phyloP scores from a whole-genome alignment of 2,888 invertebrate species.

The Tricholauxania praeusta region DNA sequence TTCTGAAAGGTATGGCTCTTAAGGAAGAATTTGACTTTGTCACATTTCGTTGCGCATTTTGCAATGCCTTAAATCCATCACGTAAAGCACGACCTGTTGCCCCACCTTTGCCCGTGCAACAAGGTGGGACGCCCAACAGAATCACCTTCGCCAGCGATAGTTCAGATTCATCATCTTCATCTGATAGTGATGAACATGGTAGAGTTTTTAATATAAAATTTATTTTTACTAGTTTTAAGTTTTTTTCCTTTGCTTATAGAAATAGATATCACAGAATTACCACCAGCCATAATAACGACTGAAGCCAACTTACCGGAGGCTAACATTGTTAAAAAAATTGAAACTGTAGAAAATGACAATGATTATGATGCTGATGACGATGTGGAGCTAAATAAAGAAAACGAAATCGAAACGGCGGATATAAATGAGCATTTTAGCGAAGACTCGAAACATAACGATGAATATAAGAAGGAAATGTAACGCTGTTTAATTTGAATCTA shows the following conservation, averaged over 20 bases:
- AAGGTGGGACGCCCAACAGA: slow-evolving; percentile 19
- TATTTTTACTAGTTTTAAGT: not conserved
- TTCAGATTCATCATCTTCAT: slow-evolving; percentile 51
- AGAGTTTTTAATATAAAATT: not conserved
- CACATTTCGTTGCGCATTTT: slow-evolving; percentile 93
- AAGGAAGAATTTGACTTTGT: slow-evolving; percentile 79
- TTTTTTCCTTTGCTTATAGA: slow-evolving; percentile 2
- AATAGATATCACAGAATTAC: slow-evolving; percentile 22
- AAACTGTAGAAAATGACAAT: not conserved
- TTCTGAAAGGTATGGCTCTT: slow-evolving; percentile 76
- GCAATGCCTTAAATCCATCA: slow-evolving; percentile 88
- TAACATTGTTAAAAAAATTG: slow-evolving; percentile 7
- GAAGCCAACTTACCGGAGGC: slow-evolving; percentile 32
- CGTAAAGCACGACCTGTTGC: slow-evolving; percentile 86
- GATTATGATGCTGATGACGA: slow-evolving; percentile 14
- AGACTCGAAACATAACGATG: slow-evolving; percentile 12
- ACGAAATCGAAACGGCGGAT: not conserved
- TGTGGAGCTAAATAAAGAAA: slow-evolving; percentile 1
- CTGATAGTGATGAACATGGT: slow-evolving; percentile 52
- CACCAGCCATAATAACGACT: slow-evolving; percentile 11
- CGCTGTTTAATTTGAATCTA: slow-evolving; percentile 17
- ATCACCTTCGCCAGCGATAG: slow-evolving; percentile 46
- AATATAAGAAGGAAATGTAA: slow-evolving; percentile 37
- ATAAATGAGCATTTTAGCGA: not conserved
- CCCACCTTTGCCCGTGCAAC: slow-evolving; percentile 68